A percentile compares a stretch with the other conserved stretches of the same genome.
phyloP scores from a whole-genome alignment of 2,797 vertebrate species.

The Tenualosa ilisha region DNA sequence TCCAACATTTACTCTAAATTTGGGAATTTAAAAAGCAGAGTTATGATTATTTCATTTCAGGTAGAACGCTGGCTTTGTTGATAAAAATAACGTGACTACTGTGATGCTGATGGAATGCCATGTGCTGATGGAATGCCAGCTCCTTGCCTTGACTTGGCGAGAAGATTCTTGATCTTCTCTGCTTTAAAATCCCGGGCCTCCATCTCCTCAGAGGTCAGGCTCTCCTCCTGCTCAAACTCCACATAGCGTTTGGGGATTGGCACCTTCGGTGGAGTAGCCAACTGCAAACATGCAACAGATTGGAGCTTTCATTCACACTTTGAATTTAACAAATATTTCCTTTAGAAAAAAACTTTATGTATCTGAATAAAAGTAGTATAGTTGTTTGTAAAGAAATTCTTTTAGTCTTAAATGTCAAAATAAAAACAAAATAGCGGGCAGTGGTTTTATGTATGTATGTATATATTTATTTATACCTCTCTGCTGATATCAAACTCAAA shows the following conservation, averaged over 20 bases:
- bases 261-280: slow-evolving; percentile 88
- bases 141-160: slow-evolving; percentile 86
- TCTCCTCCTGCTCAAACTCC: slow-evolving; percentile 87
- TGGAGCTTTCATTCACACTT: not conserved
- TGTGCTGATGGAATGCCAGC: no score
- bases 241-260: slow-evolving; percentile 89
- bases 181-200: slow-evolving; percentile 81
- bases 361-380: not conserved
- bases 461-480: slow-evolving; percentile 76
- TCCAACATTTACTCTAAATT: not conserved
- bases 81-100: not conserved
- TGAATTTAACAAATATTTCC: not conserved
- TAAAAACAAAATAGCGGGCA: not conserved
- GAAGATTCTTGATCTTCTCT: slow-evolving; percentile 87
- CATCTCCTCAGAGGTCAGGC: slow-evolving; percentile 83
- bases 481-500: slow-evolving; percentile 89
- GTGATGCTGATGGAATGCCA: no score
- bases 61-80: not conserved
- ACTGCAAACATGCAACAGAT: slow-evolving; percentile 62
- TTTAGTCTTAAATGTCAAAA: not conserved
- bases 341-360: not conserved
- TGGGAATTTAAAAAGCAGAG: not conserved
- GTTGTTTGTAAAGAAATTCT: not conserved
- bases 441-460: not conserved
- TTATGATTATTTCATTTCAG: not conserved